Percentiles rank a stretch among this genome's conserved stretches.
Conservation (phyloP, 2,888 invertebrate genomes). For the Bombylius major region DNA sequence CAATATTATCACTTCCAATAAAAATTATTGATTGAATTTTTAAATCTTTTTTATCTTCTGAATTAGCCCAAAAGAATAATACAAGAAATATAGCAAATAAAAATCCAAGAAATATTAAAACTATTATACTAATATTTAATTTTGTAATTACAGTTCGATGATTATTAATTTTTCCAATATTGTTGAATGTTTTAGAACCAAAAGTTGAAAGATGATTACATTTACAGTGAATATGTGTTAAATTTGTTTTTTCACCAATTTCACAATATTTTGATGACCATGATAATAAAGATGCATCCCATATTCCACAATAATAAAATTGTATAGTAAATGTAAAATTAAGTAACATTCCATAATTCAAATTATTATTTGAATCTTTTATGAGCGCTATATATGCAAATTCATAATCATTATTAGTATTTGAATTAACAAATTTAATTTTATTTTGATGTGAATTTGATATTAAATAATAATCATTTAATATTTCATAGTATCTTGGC, state of each 20-base stretch:
- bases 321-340: constrained; percentile 4
- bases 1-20: neutral
- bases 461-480: neutral
- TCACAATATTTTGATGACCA: constrained; percentile 4
- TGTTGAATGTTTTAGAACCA: constrained; percentile 1
- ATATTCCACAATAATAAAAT: constrained; percentile 4
- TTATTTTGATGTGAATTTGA: neutral
- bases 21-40: neutral
- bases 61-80: constrained; percentile 4
- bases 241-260: constrained; percentile 2
- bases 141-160: neutral
- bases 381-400: constrained; percentile 2
- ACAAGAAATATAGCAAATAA: neutral
- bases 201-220: constrained; percentile 9
- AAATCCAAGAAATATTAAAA: neutral
- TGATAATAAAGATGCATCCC: neutral
- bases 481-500: constrained; percentile 16
- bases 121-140: neutral
- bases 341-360: neutral
- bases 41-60: constrained; percentile 1
- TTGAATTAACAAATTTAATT: neutral
- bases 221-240: constrained; percentile 7
- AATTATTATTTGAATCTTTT: neutral
- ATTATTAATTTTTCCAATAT: neutral
- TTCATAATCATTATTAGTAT: neutral